These are phyloP conservation scores for Microvelia longipes DNA, from an alignment of 1,140 invertebrate species.

Conservation along the genomic window DNA sequence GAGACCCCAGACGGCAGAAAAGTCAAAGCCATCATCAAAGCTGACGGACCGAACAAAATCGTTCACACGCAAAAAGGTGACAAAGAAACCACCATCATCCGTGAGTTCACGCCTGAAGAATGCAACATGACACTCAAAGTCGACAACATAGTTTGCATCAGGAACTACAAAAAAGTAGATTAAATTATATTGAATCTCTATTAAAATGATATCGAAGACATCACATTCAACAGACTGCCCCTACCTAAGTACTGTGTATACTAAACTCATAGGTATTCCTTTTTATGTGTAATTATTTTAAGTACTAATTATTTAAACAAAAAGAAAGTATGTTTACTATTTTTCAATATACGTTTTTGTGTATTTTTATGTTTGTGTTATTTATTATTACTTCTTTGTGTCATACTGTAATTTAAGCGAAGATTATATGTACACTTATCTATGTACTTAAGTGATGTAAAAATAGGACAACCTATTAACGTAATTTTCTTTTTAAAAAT, in stretches of 20 bases:
- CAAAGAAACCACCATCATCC: slow-evolving; percentile 22
- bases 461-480: too few relatives aligned
- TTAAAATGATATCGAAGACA: not conserved
- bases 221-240: not conserved
- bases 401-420: too few relatives aligned
- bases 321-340: too few relatives aligned
- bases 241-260: not conserved
- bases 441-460: too few relatives aligned
- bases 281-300: too few relatives aligned
- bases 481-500: too few relatives aligned
- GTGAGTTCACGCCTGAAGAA: slow-evolving; percentile 22
- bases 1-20: slow-evolving; percentile 67
- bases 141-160: slow-evolving; percentile 51
- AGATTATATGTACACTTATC: too few relatives aligned
- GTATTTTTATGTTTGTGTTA: too few relatives aligned
- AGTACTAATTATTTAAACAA: too few relatives aligned
- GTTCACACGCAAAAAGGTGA: slow-evolving; percentile 46
- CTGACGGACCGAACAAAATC: slow-evolving; percentile 47
- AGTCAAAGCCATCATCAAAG: slow-evolving; percentile 53
- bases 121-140: slow-evolving; percentile 38
- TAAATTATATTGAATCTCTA: not conserved
- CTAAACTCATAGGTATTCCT: too few relatives aligned
- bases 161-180: slow-evolving; percentile 43
- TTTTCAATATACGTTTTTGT: too few relatives aligned
- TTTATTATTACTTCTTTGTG: too few relatives aligned